Conservation (phyloP, 2,888 invertebrate species). For the Trissolcus japonicus region DNA sequence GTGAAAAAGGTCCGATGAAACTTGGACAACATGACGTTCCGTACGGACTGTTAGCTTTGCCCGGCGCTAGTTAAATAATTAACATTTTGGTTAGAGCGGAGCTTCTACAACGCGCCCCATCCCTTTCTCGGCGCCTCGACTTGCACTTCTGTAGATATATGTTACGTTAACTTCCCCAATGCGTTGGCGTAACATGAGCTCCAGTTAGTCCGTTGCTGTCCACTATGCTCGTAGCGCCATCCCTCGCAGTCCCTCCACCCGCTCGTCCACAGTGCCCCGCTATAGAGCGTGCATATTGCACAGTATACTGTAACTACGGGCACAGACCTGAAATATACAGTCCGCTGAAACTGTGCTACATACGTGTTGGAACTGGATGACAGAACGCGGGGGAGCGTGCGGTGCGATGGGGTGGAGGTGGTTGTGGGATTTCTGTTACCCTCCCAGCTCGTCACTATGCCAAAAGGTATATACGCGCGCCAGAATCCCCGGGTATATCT, state of each 20-base stretch:
- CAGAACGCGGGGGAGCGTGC: slow-evolving; percentile 30
- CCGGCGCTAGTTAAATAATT: slow-evolving; percentile 72
- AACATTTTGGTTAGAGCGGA: slow-evolving; percentile 71
- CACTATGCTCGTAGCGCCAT: slow-evolving; percentile 63
- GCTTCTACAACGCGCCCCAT: slow-evolving; percentile 53
- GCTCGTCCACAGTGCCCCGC: slow-evolving; percentile 59
- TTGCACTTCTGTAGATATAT: slow-evolving; percentile 61
- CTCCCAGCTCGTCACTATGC: slow-evolving; percentile 65
- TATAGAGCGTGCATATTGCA: slow-evolving; percentile 71
- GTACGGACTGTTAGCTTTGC: slow-evolving; percentile 69
- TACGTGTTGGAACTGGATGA: slow-evolving; percentile 53
- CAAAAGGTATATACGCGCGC: slow-evolving; percentile 63
- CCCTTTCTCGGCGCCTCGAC: slow-evolving; percentile 54
- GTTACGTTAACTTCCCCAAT: slow-evolving; percentile 64
- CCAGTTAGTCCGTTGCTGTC: slow-evolving; percentile 72
- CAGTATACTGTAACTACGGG: slow-evolving; percentile 69
- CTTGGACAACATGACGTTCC: slow-evolving; percentile 44
- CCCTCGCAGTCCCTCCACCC: slow-evolving; percentile 47
- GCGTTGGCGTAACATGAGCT: slow-evolving; percentile 70
- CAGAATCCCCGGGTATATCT: slow-evolving; percentile 51
- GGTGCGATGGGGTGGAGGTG: slow-evolving; percentile 24
- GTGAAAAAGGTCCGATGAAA: neutral
- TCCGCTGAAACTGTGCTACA: slow-evolving; percentile 62
- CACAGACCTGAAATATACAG: slow-evolving; percentile 72
- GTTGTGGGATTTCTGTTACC: slow-evolving; percentile 55